A percentile compares a stretch with the other conserved stretches of the same genome.
Conservation (phyloP, 2,113 vertebrate genomes). For the Illadopsis cleaveri region DNA sequence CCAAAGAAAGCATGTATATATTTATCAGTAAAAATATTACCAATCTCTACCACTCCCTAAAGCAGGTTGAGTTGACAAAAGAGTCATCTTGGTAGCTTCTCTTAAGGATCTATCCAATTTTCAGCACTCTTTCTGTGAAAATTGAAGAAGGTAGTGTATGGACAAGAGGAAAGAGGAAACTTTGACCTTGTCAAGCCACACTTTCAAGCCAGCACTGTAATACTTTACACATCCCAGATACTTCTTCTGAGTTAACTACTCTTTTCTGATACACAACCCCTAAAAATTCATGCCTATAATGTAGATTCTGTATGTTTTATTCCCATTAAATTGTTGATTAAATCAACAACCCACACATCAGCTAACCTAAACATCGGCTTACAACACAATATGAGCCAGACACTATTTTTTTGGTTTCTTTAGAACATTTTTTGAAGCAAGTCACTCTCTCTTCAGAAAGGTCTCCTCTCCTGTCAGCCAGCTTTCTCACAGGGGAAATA, state of each 20-base stretch:
- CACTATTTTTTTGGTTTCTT: neutral
- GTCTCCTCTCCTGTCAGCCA: neutral
- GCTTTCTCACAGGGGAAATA: neutral
- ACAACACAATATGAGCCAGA: neutral
- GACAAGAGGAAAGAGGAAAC: neutral
- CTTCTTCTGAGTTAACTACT: neutral
- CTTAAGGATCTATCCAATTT: neutral
- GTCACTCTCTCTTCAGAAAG: neutral
- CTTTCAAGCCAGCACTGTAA: neutral
- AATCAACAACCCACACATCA: neutral
- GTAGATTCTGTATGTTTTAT: neutral
- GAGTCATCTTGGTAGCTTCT: neutral
- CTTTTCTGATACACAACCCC: neutral
- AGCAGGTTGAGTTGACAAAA: neutral
- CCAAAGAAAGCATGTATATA: neutral
- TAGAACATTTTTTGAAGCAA: neutral
- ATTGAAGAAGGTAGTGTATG: rapidly evolving
- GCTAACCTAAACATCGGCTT: neutral
- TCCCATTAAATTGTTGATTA: no score
- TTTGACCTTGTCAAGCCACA: neutral
- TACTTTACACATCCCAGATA: neutral
- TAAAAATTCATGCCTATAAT: neutral
- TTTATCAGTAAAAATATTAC: neutral
- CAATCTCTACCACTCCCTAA: neutral
- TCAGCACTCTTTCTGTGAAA: neutral